phyloP scores from a whole-genome alignment of 1,140 invertebrate genomes.

The Cotesia typhae region DNA sequence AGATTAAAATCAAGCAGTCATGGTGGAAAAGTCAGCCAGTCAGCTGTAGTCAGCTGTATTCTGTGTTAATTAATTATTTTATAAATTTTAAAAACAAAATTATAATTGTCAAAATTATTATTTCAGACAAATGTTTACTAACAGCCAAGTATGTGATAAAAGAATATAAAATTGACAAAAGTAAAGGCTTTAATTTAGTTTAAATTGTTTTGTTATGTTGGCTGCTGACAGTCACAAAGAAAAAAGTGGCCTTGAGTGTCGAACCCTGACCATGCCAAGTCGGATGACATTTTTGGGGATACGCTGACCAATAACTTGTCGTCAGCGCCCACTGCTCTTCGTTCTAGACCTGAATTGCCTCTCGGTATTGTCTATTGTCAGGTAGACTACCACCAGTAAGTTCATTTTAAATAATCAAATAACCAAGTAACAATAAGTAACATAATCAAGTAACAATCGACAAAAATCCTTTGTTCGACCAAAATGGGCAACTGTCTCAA shows the following conservation, averaged over 20 bases:
- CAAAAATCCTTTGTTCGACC: constrained; percentile 14
- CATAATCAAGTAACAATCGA: no score
- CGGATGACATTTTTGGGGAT: neutral
- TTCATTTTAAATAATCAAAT: neutral
- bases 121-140: neutral
- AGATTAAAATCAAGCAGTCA: no score
- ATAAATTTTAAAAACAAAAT: neutral
- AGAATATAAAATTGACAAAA: neutral
- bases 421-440: no score
- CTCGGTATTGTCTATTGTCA: neutral
- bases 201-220: neutral
- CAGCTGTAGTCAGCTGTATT: constrained; percentile 10
- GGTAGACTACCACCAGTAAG: neutral
- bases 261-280: neutral
- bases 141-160: neutral
- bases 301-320: neutral
- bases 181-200: neutral
- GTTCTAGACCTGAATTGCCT: neutral
- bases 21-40: neutral
- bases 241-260: neutral
- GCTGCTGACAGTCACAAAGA: neutral
- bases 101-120: neutral
- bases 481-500: constrained; percentile 70
- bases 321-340: constrained; percentile 5
- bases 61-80: neutral